Evolutionary conservation across 2,113 vertebrate genomes (phyloP).

Genomic region (Pluvianellus socialis): DNA sequence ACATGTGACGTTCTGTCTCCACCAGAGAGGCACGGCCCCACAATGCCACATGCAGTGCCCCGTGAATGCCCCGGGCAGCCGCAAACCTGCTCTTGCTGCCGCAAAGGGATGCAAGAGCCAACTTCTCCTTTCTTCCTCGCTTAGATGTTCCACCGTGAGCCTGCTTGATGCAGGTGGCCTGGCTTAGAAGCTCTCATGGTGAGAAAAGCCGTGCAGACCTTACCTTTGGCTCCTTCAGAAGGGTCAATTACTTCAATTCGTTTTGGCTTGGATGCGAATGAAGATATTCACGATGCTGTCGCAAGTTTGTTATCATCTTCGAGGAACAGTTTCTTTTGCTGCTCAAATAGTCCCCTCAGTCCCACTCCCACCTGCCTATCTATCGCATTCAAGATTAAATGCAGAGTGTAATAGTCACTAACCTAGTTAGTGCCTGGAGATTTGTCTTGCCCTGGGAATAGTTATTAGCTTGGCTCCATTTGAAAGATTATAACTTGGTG

Average conservation of each 20-base stretch:
- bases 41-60: not conserved
- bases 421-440: slow-evolving; percentile 17
- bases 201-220: not conserved
- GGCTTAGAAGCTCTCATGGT: not conserved
- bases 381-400: slow-evolving; percentile 17
- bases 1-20: not conserved
- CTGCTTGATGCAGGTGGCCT: not conserved
- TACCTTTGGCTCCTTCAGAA: not conserved
- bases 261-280: not conserved
- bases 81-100: fast-evolving
- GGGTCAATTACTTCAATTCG: not conserved
- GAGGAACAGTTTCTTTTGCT: not conserved
- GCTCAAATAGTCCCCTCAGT: not conserved
- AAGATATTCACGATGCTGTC: not conserved
- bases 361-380: not conserved
- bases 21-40: not conserved
- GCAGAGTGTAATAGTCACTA: slow-evolving; percentile 1
- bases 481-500: slow-evolving; percentile 15
- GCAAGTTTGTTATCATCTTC: not conserved
- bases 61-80: not conserved
- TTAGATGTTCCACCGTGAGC: not conserved
- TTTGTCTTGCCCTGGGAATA: slow-evolving; percentile 20
- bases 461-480: slow-evolving; percentile 36
- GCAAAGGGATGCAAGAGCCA: fast-evolving
- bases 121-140: not conserved